Evolutionary conservation across 2,797 vertebrate genomes (phyloP).

Genomic region (Tachyglossus aculeatus): DNA sequence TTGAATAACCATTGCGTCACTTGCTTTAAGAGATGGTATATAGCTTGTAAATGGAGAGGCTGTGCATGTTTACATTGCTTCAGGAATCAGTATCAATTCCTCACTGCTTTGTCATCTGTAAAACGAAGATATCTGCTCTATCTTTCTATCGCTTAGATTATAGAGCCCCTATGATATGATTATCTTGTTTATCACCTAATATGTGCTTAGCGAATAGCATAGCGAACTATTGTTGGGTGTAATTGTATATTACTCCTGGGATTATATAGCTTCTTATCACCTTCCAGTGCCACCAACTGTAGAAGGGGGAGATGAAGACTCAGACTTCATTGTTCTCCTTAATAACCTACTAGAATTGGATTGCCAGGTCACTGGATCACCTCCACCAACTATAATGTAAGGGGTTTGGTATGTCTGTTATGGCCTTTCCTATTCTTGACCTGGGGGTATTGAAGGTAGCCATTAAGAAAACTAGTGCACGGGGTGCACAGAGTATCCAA

Average conservation of each 20-base stretch:
- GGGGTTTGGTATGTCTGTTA: slow-evolving; percentile 53
- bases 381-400: slow-evolving; percentile 88
- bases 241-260: background rate
- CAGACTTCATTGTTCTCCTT: slow-evolving; percentile 82
- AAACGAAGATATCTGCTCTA: too few relatives aligned
- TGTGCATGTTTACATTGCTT: too few relatives aligned
- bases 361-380: slow-evolving; percentile 85
- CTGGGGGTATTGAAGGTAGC: background rate
- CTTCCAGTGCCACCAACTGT: slow-evolving; percentile 86
- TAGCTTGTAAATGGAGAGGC: too few relatives aligned
- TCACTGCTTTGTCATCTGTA: too few relatives aligned
- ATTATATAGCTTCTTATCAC: background rate
- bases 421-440: slow-evolving; percentile 15
- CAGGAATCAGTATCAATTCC: too few relatives aligned
- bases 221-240: slow-evolving; percentile 7
- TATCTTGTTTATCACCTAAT: too few relatives aligned
- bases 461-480: background rate
- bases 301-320: slow-evolving; percentile 80
- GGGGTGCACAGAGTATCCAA: too few relatives aligned
- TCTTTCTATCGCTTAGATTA: background rate
- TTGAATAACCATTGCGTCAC: too few relatives aligned
- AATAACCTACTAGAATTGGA: slow-evolving; percentile 87
- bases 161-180: background rate
- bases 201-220: too few relatives aligned
- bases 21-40: too few relatives aligned